These are phyloP conservation scores for Chionomys nivalis DNA, from an alignment of 2,113 vertebrate genomes.

Conservation along the genomic window DNA sequence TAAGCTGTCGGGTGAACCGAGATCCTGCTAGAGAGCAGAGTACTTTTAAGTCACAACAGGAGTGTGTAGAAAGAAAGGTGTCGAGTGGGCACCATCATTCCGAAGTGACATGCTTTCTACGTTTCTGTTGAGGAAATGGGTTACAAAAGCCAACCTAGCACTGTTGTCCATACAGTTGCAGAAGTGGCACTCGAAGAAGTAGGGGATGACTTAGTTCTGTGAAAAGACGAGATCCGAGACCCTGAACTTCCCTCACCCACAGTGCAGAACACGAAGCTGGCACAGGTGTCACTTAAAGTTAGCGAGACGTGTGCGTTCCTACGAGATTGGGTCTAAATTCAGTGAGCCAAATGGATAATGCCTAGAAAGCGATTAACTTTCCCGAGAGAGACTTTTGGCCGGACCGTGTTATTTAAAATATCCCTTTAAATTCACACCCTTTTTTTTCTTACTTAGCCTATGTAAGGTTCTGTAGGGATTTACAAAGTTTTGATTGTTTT, in stretches of 20 bases:
- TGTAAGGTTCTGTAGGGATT: slow-evolving; percentile 10
- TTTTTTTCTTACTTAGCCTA: slow-evolving; percentile 18
- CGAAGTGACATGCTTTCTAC: not conserved
- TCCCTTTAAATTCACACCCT: not conserved
- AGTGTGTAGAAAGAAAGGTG: not conserved
- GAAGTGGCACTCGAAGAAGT: slow-evolving; percentile 19
- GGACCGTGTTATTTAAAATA: slow-evolving; percentile 12
- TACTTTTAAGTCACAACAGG: not conserved
- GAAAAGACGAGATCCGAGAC: not conserved
- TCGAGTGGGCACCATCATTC: not conserved
- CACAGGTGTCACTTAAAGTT: not conserved
- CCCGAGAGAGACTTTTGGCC: not conserved
- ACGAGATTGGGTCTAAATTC: not conserved
- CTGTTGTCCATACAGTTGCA: not conserved
- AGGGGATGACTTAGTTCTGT: not conserved
- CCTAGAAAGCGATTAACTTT: slow-evolving; percentile 39
- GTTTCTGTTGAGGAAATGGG: not conserved
- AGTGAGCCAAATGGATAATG: not conserved
- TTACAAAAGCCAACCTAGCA: not conserved
- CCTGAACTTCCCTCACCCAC: not conserved
- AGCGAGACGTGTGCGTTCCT: not conserved
- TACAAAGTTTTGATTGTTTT: not conserved
- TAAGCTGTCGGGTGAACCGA: not conserved
- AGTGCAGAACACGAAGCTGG: not conserved
- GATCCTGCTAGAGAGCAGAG: not conserved